A percentile compares a stretch with the other conserved stretches of the same genome.
Evolutionary conservation across 2,113 vertebrate species (phyloP).

Genomic region (Neolamprologus sp.): DNA sequence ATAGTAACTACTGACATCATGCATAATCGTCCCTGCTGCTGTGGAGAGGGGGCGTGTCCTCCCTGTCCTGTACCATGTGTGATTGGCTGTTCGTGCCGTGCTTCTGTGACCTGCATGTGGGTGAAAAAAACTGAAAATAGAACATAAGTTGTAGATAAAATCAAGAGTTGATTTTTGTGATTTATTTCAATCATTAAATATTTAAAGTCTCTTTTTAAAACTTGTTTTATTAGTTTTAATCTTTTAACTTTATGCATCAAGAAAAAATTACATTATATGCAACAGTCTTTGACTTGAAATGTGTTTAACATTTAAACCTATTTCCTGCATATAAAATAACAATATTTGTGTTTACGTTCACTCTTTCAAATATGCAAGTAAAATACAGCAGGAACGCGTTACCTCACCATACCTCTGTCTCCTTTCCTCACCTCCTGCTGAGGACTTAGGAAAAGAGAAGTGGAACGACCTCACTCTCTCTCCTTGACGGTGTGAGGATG

Average conservation of each 20-base stretch:
- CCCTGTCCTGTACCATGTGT: neutral
- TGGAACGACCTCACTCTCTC: neutral
- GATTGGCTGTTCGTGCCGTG: neutral
- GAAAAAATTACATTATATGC: neutral
- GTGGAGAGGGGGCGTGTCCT: neutral
- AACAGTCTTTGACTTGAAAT: neutral
- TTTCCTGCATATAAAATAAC: neutral
- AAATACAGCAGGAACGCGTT: neutral
- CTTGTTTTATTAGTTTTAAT: neutral
- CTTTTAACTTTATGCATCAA: neutral
- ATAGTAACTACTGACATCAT: neutral
- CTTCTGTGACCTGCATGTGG: constrained; percentile 5
- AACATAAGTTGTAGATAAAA: neutral
- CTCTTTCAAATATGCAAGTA: neutral
- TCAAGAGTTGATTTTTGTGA: neutral
- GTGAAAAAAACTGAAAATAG: neutral
- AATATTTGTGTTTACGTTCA: neutral
- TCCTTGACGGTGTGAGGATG: neutral
- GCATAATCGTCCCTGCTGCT: neutral
- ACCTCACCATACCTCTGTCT: neutral
- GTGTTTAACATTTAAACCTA: neutral
- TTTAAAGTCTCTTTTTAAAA: neutral
- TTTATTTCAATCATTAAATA: neutral
- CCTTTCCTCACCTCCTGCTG: neutral
- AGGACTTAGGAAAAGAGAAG: neutral